A percentile compares a stretch with the other conserved stretches of the same genome.
Evolutionary conservation across 2,888 invertebrate genomes (phyloP).

Genomic region (Piscicola geometra): DNA sequence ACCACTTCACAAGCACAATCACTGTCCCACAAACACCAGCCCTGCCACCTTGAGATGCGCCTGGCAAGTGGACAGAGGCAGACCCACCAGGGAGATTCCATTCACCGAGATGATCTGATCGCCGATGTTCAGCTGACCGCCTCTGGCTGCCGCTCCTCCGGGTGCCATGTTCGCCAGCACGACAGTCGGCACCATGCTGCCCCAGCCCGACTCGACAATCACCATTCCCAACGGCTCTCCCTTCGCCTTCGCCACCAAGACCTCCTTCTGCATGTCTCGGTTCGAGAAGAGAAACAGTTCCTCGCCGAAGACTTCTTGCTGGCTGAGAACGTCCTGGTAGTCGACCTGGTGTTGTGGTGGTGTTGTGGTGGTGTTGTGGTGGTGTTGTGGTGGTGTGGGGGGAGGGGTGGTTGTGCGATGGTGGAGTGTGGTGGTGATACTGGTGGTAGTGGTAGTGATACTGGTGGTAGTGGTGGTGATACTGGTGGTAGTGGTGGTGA

Average conservation of each 20-base stretch:
- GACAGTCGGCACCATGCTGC: conserved; percentile 98
- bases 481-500: too few species aligned
- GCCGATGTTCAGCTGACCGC: conserved; percentile 96
- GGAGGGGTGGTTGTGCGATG: too few species aligned
- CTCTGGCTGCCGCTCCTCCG: conserved; percentile 90
- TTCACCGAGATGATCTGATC: conserved; percentile 99
- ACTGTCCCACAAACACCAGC: background rate
- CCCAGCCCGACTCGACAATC: conserved; percentile 99
- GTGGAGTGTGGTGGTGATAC: too few species aligned
- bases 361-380: too few species aligned
- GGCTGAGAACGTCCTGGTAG: conserved; percentile 97
- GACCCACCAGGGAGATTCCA: conserved; percentile 92
- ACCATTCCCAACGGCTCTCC: conserved; percentile 97
- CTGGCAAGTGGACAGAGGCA: conserved; percentile 95
- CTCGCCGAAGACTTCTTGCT: conserved; percentile 98
- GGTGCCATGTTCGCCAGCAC: conserved; percentile 97
- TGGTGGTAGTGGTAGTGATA: too few species aligned
- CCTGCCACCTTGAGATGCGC: conserved; percentile 86
- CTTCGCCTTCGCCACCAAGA: conserved; percentile 95
- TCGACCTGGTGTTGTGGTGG: conserved; percentile 73
- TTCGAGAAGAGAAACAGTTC: conserved; percentile 98
- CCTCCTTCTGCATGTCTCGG: conserved; percentile 93
- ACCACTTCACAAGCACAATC: background rate
- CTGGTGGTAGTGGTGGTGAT: too few species aligned
- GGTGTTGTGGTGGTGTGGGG: too few species aligned